Base-by-base conservation (phyloP, 2,888 invertebrate species). In the Steinernema carpocapsae region DNA sequence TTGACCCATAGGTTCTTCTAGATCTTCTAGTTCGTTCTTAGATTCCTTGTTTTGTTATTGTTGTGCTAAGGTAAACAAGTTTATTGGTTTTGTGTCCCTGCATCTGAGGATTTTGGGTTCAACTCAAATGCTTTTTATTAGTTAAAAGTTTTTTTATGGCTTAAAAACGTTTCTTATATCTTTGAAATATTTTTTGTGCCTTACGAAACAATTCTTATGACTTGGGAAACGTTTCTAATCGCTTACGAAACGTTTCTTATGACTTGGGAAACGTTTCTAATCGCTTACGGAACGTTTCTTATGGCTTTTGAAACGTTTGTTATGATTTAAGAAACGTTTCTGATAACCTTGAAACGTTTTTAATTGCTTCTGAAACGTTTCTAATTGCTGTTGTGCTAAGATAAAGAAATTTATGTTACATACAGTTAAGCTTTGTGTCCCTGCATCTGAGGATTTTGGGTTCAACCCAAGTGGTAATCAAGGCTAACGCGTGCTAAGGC, bases 1-100 rank as follows among this genome's bases (percentile, higher is more conserved):
- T 42, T 74, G 12, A 64, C 74, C 14, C 26, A 71, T 6, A 56
- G 29, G 12, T 14, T 72, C 45, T 48, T 72, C 26, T 72, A 72
- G 48, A n/a, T 48, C n/a, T 48, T 48, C 4, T n/a, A n/a, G 17
- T 6, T 48, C 19, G 6, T 48, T 48, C n/a, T 48, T n/a, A n/a
- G n/a, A n/a, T n/a, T n/a, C n/a, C n/a, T n/a, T n/a, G 10, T 51
- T 10, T 19, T 10, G 6, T 51, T 17, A 19, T 19, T 51, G 51
- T n/a, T n/a, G n/a, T n/a, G n/a, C n/a, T n/a, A n/a, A 51, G 10
- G 19, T 17, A 12, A 51, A 51, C 12, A 51, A 14, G 14, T 43
- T 51, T 51, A 51, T 51, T 6, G n/a, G n/a, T n/a, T n/a, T n/a
- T n/a, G n/a, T n/a, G n/a, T n/a, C n/a, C n/a, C n/a, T 7, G 48